A percentile compares a stretch with the other conserved stretches of the same genome.
Conservation (phyloP, 2,797 vertebrate species). For the Gila robusta region DNA sequence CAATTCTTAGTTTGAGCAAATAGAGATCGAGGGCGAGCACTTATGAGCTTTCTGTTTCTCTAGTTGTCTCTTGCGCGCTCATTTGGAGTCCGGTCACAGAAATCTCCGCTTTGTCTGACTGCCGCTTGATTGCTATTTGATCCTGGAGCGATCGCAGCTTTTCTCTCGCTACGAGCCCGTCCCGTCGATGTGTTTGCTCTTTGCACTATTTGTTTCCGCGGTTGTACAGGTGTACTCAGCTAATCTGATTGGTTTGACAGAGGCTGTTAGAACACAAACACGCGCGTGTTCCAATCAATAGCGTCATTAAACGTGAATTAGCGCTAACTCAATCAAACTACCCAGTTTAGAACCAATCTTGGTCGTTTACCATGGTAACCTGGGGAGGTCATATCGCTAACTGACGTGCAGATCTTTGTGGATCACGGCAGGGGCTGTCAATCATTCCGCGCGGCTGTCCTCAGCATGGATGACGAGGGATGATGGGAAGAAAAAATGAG, state of each 20-base stretch:
- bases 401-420: constrained; percentile 39
- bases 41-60: constrained; percentile 33
- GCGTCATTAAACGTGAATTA: constrained; percentile 65
- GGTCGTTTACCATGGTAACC: constrained; percentile 59
- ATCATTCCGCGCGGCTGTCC: constrained; percentile 38
- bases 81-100: constrained; percentile 60
- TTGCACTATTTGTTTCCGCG: constrained; percentile 46
- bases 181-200: constrained; percentile 41
- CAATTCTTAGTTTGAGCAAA: constrained; percentile 55
- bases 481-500: constrained; percentile 41
- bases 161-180: constrained; percentile 7
- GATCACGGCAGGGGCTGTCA: constrained; percentile 48
- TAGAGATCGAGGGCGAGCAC: constrained; percentile 45
- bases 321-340: constrained; percentile 63
- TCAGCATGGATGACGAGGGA: constrained; percentile 30
- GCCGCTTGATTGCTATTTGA: constrained; percentile 53
- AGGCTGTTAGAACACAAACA: constrained; percentile 62
- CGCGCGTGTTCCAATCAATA: constrained; percentile 60
- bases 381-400: constrained; percentile 24
- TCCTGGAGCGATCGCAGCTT: constrained; percentile 36
- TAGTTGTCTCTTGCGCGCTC: constrained; percentile 49
- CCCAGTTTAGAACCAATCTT: constrained; percentile 55
- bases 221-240: constrained; percentile 57
- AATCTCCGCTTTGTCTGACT: constrained; percentile 28
- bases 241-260: constrained; percentile 60